Conservation (phyloP, 2,888 invertebrate species). For the Scrobipalpa atriplicella region DNA sequence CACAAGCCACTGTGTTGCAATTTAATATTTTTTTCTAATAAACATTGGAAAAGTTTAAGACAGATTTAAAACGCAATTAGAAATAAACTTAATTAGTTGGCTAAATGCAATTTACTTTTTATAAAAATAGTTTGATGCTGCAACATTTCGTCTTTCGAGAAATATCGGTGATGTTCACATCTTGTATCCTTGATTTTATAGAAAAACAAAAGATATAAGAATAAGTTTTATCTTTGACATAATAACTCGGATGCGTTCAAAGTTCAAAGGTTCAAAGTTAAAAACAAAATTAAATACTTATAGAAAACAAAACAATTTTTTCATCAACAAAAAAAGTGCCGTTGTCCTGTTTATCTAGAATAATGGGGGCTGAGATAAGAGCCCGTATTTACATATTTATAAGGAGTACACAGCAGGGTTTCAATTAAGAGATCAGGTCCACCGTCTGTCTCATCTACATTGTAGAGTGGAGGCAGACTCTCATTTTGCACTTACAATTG, state of each 20-base stretch:
- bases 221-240: no score
- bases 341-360: constrained; percentile 16
- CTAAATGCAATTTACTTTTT: no score
- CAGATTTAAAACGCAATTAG: no score
- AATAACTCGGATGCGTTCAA: no score
- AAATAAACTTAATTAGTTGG: no score
- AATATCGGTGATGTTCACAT: no score
- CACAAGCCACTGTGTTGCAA: not conserved
- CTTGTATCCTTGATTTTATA: no score
- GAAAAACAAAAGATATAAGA: no score
- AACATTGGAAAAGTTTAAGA: no score
- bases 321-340: not conserved
- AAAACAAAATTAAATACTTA: not conserved
- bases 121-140: no score
- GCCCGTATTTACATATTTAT: constrained; percentile 24
- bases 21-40: not conserved
- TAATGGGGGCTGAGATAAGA: constrained; percentile 21
- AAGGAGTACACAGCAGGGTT: constrained; percentile 17
- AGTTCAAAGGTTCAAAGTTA: not conserved
- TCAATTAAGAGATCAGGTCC: constrained; percentile 24
- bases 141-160: no score
- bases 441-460: constrained; percentile 50
- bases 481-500: not conserved
- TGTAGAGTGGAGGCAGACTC: constrained; percentile 37
- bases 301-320: not conserved